A percentile compares a stretch with the other conserved stretches of the same genome.
Evolutionary conservation across 1,140 invertebrate species (phyloP).

Genomic region (Bombus sylvicola): DNA sequence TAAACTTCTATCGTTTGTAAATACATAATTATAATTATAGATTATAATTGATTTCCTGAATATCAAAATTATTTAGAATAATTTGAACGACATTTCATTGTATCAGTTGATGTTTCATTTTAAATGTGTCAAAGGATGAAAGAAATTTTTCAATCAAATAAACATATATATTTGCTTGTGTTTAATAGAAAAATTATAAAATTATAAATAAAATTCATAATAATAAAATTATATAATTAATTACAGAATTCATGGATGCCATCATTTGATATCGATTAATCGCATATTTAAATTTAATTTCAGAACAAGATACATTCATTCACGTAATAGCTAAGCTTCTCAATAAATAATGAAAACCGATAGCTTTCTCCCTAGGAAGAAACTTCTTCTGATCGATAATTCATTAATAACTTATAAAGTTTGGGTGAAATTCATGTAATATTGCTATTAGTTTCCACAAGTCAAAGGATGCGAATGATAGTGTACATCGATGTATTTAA

Average conservation of each 20-base stretch:
- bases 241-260: no score
- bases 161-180: no score
- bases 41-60: not conserved
- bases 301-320: no score
- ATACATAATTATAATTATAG: not conserved
- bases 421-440: not conserved
- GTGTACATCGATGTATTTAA: not conserved
- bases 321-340: not conserved
- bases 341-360: not conserved
- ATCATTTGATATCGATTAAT: no score
- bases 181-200: not conserved
- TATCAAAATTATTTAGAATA: not conserved
- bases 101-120: not conserved
- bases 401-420: not conserved
- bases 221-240: not conserved
- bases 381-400: not conserved
- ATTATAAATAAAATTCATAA: not conserved
- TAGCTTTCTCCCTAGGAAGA: not conserved
- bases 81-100: not conserved
- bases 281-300: no score
- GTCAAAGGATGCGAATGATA: not conserved
- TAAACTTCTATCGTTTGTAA: not conserved
- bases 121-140: not conserved
- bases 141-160: no score
- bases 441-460: no score